Percentiles rank a stretch among this genome's conserved stretches.
These are phyloP conservation scores for Strix occidentalis DNA, from an alignment of 2,797 vertebrate genomes.

Conservation along the genomic window DNA sequence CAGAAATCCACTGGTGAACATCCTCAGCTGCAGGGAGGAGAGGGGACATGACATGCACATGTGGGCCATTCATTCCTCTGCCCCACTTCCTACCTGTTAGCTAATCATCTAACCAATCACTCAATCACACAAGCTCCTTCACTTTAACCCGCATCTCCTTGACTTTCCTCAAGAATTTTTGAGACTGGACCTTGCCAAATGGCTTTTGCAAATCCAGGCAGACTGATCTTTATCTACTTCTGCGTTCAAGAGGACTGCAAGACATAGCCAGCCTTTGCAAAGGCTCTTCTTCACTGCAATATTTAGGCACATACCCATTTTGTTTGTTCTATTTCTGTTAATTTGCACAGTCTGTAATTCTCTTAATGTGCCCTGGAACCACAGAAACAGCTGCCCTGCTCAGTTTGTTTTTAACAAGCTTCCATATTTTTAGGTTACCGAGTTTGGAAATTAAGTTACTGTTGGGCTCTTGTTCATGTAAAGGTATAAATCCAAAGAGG, in stretches of 20 bases:
- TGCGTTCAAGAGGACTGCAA: background rate
- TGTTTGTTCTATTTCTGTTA: background rate
- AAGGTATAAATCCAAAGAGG: background rate
- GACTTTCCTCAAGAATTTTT: background rate
- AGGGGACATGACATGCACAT: accelerated
- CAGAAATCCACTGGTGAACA: background rate
- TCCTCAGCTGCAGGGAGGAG: background rate
- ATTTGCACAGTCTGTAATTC: background rate
- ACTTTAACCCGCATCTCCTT: background rate
- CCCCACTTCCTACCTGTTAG: background rate
- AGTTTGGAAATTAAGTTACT: background rate
- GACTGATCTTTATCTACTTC: background rate
- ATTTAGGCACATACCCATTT: background rate
- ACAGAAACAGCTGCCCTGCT: background rate
- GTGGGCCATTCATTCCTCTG: background rate
- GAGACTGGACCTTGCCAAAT: background rate
- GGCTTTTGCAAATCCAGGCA: background rate
- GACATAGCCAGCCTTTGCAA: background rate
- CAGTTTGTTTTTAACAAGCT: background rate
- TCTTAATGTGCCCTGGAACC: background rate
- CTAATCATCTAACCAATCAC: background rate
- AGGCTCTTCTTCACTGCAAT: background rate
- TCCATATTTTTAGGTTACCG: background rate
- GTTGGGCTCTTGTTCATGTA: background rate
- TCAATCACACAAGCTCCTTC: background rate